phyloP scores from a whole-genome alignment of 2,888 invertebrate genomes.

The Cephus pygmeus region DNA sequence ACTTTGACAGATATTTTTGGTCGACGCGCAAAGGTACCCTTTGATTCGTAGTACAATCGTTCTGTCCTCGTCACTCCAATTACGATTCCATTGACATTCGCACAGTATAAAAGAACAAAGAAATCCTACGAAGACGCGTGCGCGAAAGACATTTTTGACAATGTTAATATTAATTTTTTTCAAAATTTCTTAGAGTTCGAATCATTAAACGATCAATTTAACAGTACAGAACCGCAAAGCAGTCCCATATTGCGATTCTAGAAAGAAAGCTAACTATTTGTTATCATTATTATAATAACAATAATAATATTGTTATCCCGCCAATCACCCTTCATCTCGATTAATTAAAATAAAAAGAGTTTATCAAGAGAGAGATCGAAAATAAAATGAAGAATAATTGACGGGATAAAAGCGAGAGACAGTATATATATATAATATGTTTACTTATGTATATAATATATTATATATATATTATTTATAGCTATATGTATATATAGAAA shows the following conservation, averaged over 20 bases:
- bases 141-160: neutral
- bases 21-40: neutral
- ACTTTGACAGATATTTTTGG: neutral
- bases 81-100: neutral
- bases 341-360: neutral
- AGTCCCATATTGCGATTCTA: neutral
- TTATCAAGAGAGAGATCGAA: neutral
- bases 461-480: slow-evolving; percentile 16
- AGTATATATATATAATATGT: neutral
- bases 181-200: neutral
- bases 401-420: neutral
- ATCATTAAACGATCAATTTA: too few species aligned
- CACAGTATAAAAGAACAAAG: neutral
- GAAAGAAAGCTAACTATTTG: neutral
- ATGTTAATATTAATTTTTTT: neutral
- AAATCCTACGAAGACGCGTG: neutral
- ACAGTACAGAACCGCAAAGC: neutral
- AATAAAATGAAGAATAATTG: neutral
- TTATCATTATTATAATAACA: neutral
- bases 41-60: neutral
- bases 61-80: neutral
- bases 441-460: slow-evolving; percentile 13
- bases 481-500: slow-evolving; percentile 40
- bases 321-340: neutral
- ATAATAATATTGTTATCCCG: neutral